Conservation (phyloP, 2,113 vertebrate species). For the Clarias gariepinus region DNA sequence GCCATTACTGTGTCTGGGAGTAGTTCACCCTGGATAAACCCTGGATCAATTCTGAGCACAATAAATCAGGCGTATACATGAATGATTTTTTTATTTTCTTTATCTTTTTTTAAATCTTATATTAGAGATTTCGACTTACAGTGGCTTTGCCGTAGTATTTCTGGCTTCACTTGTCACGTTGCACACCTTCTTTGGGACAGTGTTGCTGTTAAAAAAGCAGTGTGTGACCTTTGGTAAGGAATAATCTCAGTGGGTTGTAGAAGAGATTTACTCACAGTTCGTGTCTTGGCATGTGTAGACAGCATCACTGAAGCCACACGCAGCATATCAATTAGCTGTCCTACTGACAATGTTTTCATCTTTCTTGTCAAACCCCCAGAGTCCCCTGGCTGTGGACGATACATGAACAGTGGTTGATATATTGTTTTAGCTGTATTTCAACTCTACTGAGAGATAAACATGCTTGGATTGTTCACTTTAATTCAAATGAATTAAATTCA, state of each 20-base stretch:
- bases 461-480: neutral
- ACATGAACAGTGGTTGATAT: neutral
- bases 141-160: conserved; percentile 42
- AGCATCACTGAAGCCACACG: conserved; percentile 61
- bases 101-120: neutral
- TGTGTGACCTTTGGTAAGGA: conserved; percentile 54
- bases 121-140: neutral
- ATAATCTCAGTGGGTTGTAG: conserved; percentile 65
- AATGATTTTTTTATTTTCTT: neutral
- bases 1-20: neutral
- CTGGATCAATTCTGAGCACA: neutral
- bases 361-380: conserved; percentile 20
- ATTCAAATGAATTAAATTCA: too few species aligned
- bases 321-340: conserved; percentile 68
- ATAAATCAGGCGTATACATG: neutral
- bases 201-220: conserved; percentile 64
- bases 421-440: neutral
- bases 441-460: neutral
- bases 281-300: conserved; percentile 69
- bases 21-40: neutral
- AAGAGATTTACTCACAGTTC: conserved; percentile 62
- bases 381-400: conserved; percentile 1
- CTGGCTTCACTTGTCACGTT: conserved; percentile 58
- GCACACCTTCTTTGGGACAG: conserved; percentile 20
- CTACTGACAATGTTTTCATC: conserved; percentile 48